Percentiles rank a stretch among this genome's conserved stretches.
Evolutionary conservation across 1,140 invertebrate genomes (phyloP).

Genomic region (Drosophila saltans): DNA sequence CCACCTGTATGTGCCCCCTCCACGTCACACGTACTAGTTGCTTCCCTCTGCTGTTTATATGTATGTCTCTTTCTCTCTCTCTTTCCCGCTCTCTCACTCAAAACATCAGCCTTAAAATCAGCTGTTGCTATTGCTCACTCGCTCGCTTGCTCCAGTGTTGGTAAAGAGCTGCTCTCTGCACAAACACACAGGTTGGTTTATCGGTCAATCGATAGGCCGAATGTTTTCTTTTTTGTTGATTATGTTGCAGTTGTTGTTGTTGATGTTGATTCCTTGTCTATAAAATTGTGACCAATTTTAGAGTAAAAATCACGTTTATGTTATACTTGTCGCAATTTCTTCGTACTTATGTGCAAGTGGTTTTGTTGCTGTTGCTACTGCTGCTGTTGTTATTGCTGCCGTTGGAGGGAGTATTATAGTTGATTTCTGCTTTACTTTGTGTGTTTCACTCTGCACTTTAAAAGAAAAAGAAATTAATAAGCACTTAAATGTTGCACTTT

Average conservation of each 20-base stretch:
- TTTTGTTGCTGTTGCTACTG: slow-evolving; percentile 38
- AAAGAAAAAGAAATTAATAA: slow-evolving; percentile 29
- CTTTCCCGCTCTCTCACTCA: slow-evolving; percentile 36
- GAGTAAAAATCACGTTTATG: slow-evolving; percentile 47
- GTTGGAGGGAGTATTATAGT: slow-evolving; percentile 25
- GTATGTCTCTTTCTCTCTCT: slow-evolving; percentile 35
- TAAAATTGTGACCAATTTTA: slow-evolving; percentile 60
- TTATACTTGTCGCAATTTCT: slow-evolving; percentile 21
- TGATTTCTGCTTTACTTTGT: slow-evolving; percentile 46
- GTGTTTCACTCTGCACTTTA: slow-evolving; percentile 39
- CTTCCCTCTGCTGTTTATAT: slow-evolving; percentile 21
- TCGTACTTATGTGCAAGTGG: slow-evolving; percentile 54
- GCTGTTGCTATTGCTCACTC: slow-evolving; percentile 51
- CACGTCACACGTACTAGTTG: slow-evolving; percentile 62
- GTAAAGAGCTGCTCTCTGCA: slow-evolving; percentile 31
- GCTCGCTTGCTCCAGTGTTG: slow-evolving; percentile 61
- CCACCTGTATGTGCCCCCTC: slow-evolving; percentile 58
- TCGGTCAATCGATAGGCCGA: slow-evolving; percentile 57
- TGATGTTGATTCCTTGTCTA: slow-evolving; percentile 41
- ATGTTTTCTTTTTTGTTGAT: slow-evolving; percentile 30
- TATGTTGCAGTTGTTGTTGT: slow-evolving; percentile 13
- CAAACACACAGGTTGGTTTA: slow-evolving; percentile 15
- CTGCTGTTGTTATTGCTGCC: slow-evolving; percentile 41
- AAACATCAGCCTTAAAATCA: slow-evolving; percentile 55
- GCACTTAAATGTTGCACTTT: background rate